Percentiles rank a stretch among this genome's conserved stretches.
Conservation (phyloP, 2,888 invertebrate genomes). For the Calameuta filiformis region DNA sequence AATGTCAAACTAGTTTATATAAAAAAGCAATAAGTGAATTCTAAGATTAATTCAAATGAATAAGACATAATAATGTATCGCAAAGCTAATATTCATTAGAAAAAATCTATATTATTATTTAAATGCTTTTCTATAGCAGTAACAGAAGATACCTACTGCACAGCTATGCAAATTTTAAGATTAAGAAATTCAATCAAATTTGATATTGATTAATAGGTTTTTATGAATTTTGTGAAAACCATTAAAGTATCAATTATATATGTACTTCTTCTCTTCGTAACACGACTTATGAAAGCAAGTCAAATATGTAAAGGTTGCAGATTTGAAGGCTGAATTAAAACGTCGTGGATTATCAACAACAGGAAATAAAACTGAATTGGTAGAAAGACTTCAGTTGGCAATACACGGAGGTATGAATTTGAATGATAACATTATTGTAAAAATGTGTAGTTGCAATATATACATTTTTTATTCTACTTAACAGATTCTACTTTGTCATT, state of each 20-base stretch:
- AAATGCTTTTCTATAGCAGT: too few relatives aligned
- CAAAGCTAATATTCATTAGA: too few relatives aligned
- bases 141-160: too few relatives aligned
- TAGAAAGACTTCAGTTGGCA: slow-evolving; percentile 78
- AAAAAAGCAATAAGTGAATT: too few relatives aligned
- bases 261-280: neutral
- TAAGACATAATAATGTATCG: too few relatives aligned
- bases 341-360: slow-evolving; percentile 77
- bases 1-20: too few relatives aligned
- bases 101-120: too few relatives aligned
- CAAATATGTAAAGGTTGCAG: slow-evolving; percentile 76
- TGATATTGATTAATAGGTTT: too few relatives aligned
- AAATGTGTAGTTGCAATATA: neutral
- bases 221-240: too few relatives aligned
- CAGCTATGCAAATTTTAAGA: too few relatives aligned
- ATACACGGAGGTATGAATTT: slow-evolving; percentile 63
- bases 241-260: neutral
- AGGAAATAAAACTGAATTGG: slow-evolving; percentile 86
- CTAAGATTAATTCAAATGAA: too few relatives aligned
- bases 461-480: slow-evolving; percentile 18
- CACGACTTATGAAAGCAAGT: neutral
- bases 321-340: slow-evolving; percentile 85
- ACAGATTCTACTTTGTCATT: slow-evolving; percentile 65
- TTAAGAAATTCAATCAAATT: too few relatives aligned
- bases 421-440: neutral